These are phyloP conservation scores for Lingula anatina DNA, from an alignment of 2,888 invertebrate genomes.

Conservation along the genomic window DNA sequence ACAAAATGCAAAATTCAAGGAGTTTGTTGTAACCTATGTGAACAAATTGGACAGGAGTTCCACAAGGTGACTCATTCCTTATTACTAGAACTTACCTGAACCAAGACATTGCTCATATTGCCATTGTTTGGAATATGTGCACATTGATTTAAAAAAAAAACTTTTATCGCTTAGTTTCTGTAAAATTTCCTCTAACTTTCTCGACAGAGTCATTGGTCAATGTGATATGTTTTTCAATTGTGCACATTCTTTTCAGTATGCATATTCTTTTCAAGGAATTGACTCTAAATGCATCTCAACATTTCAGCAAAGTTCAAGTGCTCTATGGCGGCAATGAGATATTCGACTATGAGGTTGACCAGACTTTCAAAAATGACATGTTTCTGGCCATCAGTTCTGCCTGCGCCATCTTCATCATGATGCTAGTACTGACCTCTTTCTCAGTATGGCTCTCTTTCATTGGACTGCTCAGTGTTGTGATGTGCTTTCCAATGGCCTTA, in stretches of 20 bases:
- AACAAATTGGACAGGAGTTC: slow-evolving; percentile 31
- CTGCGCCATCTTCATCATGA: slow-evolving; percentile 22
- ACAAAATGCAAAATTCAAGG: slow-evolving; percentile 28
- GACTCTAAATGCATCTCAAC: no score
- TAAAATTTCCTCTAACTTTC: no score
- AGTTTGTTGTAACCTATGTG: slow-evolving; percentile 38
- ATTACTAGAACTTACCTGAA: background rate
- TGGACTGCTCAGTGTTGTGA: slow-evolving; percentile 30
- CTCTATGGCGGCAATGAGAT: slow-evolving; percentile 44
- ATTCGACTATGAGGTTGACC: slow-evolving; percentile 42
- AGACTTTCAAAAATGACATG: slow-evolving; percentile 42
- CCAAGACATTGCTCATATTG: no score
- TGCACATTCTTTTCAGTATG: no score
- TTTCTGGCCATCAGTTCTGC: slow-evolving; percentile 29
- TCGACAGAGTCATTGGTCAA: background rate
- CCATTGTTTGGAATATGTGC: no score
- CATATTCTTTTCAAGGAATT: no score
- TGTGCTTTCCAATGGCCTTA: slow-evolving; percentile 40
- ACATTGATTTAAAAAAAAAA: no score
- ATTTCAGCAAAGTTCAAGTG: slow-evolving; percentile 37
- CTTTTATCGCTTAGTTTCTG: no score
- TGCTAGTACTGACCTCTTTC: slow-evolving; percentile 40
- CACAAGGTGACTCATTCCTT: slow-evolving; percentile 25
- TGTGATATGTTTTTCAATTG: background rate
- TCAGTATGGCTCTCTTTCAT: slow-evolving; percentile 39